Evolutionary conservation across 2,888 invertebrate genomes (phyloP).

Genomic region (Digitonthophagus gazella): DNA sequence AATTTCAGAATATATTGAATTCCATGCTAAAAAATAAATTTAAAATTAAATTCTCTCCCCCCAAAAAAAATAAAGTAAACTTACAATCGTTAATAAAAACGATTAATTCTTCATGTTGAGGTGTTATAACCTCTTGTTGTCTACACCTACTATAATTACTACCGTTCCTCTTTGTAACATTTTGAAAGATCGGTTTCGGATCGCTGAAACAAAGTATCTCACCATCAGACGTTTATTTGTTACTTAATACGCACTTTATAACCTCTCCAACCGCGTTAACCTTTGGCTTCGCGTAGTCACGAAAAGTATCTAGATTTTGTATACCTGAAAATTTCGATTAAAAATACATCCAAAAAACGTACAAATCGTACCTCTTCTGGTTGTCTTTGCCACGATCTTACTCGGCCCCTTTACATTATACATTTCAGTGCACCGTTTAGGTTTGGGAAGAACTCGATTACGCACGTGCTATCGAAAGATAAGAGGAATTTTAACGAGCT

Average conservation of each 20-base stretch:
- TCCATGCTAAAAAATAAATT: slow-evolving; percentile 62
- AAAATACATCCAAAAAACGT: slow-evolving; percentile 18
- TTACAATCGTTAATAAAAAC: slow-evolving; percentile 84
- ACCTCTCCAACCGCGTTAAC: slow-evolving; percentile 68
- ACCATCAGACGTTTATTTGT: slow-evolving; percentile 9
- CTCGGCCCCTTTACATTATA: slow-evolving; percentile 87
- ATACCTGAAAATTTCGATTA: slow-evolving; percentile 58
- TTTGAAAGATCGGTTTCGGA: slow-evolving; percentile 80
- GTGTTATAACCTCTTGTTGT: slow-evolving; percentile 63
- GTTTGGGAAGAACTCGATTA: background rate
- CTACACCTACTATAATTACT: slow-evolving; percentile 45
- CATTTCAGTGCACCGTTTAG: slow-evolving; percentile 55
- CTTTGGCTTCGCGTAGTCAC: slow-evolving; percentile 67
- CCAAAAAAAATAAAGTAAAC: slow-evolving; percentile 42
- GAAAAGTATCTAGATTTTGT: slow-evolving; percentile 77
- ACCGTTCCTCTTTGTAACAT: slow-evolving; percentile 45
- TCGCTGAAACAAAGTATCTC: slow-evolving; percentile 55
- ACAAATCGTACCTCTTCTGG: slow-evolving; percentile 60
- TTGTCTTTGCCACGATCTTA: slow-evolving; percentile 83
- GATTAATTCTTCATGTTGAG: slow-evolving; percentile 85
- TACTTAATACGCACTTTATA: slow-evolving; percentile 56
- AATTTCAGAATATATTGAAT: slow-evolving; percentile 50
- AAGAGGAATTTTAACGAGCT: too few relatives aligned
- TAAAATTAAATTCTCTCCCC: too few relatives aligned
- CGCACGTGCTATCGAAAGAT: slow-evolving; percentile 10